These are phyloP conservation scores for Styela plicata DNA, from an alignment of 23 tunicate genomes.

Conservation along the genomic window DNA sequence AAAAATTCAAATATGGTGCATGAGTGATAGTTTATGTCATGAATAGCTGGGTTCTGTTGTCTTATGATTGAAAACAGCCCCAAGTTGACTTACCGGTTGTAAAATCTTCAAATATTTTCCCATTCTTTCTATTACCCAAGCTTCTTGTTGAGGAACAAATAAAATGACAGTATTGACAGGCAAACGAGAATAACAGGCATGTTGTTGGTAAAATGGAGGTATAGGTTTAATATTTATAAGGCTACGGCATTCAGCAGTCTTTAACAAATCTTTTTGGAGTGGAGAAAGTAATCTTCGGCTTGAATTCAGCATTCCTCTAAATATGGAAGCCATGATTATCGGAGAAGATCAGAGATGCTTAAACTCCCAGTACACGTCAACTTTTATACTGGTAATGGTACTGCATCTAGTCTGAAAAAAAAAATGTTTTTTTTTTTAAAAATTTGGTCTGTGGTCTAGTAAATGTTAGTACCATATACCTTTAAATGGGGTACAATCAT, in stretches of 20 bases:
- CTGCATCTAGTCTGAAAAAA: too few species aligned
- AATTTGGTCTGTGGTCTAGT: too few species aligned
- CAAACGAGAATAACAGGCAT: conserved; percentile 6
- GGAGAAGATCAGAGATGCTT: too few species aligned
- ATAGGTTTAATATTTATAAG: not conserved
- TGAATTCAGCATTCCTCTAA: not conserved
- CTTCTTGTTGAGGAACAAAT: conserved; percentile 99
- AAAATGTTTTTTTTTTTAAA: too few species aligned
- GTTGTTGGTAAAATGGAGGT: not conserved
- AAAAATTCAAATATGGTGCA: not conserved
- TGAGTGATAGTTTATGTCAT: too few species aligned
- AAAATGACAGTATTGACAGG: conserved; percentile 63
- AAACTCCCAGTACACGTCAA: too few species aligned
- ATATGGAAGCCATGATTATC: not conserved
- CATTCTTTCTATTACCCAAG: conserved; percentile 94
- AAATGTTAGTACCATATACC: too few species aligned
- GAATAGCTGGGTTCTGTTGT: too few species aligned
- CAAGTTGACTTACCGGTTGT: conserved; percentile 48
- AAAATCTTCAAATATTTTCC: conserved; percentile 81
- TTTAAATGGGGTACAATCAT: too few species aligned
- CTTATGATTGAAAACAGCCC: not conserved
- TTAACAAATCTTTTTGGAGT: not conserved
- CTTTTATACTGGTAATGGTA: too few species aligned
- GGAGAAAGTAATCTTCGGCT: not conserved
- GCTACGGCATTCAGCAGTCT: not conserved